A percentile compares a stretch with the other conserved stretches of the same genome.
Evolutionary conservation across 2,113 vertebrate genomes (phyloP).

Genomic region (Leiothrix lutea): DNA sequence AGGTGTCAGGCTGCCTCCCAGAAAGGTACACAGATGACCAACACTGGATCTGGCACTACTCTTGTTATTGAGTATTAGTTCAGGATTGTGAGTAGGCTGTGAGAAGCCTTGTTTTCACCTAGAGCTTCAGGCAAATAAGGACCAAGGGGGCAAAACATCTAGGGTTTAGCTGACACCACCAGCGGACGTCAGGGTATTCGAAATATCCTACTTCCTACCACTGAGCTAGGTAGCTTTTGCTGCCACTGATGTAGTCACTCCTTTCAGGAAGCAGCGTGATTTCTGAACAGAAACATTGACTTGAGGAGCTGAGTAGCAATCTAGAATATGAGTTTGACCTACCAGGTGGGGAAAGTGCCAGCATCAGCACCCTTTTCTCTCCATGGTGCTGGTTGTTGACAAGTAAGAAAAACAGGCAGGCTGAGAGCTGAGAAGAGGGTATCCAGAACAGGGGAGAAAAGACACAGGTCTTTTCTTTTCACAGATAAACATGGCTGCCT

Average conservation of each 20-base stretch:
- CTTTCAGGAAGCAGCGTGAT: background rate
- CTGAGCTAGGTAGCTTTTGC: fast-evolving
- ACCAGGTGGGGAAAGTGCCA: background rate
- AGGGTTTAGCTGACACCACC: background rate
- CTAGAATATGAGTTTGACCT: background rate
- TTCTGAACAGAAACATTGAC: background rate
- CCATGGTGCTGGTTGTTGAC: background rate
- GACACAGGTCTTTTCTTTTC: too few species aligned
- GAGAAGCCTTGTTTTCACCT: background rate
- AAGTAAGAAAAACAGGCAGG: background rate
- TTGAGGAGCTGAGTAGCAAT: background rate
- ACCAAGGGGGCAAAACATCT: background rate
- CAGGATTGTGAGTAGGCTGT: background rate
- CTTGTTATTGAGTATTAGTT: fast-evolving
- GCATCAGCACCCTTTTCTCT: background rate
- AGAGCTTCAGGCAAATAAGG: background rate
- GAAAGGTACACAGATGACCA: background rate
- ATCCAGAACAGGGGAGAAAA: background rate
- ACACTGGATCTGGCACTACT: background rate
- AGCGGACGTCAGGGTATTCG: background rate
- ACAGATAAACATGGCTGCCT: background rate
- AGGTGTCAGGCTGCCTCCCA: background rate
- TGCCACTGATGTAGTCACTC: background rate
- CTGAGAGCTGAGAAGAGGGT: background rate
- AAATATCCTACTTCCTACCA: background rate